Evolutionary conservation across 2,113 vertebrate genomes (phyloP).

Genomic region (Orientallactaga bullata): DNA sequence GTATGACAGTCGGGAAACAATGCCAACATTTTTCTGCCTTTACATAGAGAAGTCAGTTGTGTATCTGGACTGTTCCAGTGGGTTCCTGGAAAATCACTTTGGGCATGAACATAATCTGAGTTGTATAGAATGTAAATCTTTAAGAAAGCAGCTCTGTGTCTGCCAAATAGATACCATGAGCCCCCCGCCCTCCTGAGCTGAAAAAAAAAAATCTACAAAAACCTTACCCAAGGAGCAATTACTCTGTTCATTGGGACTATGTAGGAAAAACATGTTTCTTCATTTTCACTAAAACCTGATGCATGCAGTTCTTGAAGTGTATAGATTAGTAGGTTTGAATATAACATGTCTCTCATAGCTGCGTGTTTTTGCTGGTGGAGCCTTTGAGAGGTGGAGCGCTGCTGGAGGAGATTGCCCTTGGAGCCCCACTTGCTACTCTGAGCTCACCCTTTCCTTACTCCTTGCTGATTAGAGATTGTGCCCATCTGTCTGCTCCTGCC

Average conservation of each 20-base stretch:
- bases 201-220: background rate
- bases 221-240: background rate
- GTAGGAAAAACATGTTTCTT: too few relatives aligned
- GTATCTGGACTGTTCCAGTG: background rate
- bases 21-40: background rate
- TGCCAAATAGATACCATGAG: background rate
- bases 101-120: background rate
- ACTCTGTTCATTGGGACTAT: background rate
- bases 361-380: too few relatives aligned
- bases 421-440: too few relatives aligned
- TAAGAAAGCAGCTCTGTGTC: background rate
- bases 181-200: background rate
- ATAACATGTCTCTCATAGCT: too few relatives aligned
- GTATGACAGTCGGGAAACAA: background rate
- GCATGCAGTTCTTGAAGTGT: too few relatives aligned
- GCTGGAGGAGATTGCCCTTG: too few relatives aligned
- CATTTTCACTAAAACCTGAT: too few relatives aligned
- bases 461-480: too few relatives aligned
- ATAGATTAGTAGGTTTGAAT: too few relatives aligned
- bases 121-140: background rate
- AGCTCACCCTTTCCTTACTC: too few relatives aligned
- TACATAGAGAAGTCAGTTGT: background rate
- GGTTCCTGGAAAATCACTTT: background rate
- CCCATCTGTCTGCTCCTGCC: too few relatives aligned
- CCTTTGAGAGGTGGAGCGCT: too few relatives aligned